Conservation (phyloP, 2,113 vertebrate genomes). For the Halcyon malimbica region DNA sequence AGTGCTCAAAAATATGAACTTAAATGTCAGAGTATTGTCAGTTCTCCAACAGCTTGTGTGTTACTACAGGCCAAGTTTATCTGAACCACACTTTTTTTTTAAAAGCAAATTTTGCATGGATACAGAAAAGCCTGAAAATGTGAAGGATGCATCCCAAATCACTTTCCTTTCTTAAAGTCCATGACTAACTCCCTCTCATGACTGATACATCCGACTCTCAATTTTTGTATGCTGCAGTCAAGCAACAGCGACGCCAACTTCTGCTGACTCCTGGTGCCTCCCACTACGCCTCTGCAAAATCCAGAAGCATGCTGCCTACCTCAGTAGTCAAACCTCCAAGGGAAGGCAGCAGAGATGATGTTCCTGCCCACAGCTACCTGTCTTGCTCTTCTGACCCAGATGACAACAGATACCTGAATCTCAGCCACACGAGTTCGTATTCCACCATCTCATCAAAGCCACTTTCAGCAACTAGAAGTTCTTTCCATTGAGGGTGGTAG, state of each 20-base stretch:
- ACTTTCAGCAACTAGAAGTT: not conserved
- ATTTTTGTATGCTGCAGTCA: not conserved
- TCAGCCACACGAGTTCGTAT: not conserved
- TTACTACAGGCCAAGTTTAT: not conserved
- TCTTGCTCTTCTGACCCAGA: not conserved
- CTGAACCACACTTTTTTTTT: not conserved
- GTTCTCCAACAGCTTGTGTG: not conserved
- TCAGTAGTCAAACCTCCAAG: not conserved
- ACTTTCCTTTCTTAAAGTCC: not conserved
- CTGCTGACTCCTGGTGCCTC: not conserved
- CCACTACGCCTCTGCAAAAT: slow-evolving; percentile 12
- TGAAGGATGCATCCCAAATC: not conserved
- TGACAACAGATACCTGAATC: not conserved
- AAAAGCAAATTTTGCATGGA: not conserved
- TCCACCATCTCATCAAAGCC: not conserved
- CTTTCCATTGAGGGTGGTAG: too few species aligned
- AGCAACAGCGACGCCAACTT: not conserved
- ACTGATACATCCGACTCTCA: not conserved
- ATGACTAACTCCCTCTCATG: not conserved
- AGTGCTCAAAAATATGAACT: not conserved
- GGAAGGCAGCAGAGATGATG: not conserved
- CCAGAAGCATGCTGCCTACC: not conserved
- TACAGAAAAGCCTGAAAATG: not conserved
- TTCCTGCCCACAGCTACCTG: not conserved
- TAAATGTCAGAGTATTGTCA: slow-evolving; percentile 17